Conservation (phyloP, 1,140 invertebrate genomes). For the Nylanderia fulva region DNA sequence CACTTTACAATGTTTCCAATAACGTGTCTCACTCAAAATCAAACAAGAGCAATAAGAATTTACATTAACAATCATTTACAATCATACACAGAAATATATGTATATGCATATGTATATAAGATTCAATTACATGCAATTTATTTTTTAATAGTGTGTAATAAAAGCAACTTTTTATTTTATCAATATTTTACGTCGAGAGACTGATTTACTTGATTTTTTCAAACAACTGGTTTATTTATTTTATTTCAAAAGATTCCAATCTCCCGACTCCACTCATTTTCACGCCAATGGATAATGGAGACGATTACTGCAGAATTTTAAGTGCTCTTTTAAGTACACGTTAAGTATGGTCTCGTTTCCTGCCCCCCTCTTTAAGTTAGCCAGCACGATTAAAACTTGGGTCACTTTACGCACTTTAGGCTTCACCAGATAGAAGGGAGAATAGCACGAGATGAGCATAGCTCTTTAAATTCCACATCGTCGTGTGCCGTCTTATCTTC, state of each 20-base stretch:
- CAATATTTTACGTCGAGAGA: not conserved
- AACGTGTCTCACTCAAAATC: not conserved
- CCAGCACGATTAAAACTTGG: conserved; percentile 57
- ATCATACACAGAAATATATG: not conserved
- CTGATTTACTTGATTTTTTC: not conserved
- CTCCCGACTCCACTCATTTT: conserved; percentile 5
- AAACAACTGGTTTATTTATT: not conserved
- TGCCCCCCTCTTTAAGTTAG: not conserved
- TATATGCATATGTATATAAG: not conserved
- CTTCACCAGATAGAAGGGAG: conserved; percentile 8
- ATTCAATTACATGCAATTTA: not conserved
- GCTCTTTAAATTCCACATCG: conserved; percentile 66
- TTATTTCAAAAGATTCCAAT: not conserved
- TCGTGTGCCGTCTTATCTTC: conserved; percentile 64
- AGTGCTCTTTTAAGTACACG: conserved; percentile 26
- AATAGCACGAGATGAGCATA: not conserved
- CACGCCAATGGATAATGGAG: conserved; percentile 35
- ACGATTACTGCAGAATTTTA: conserved; percentile 56
- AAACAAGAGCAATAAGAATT: not conserved
- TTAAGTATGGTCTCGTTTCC: conserved; percentile 32
- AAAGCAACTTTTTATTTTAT: not conserved
- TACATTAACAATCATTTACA: not conserved
- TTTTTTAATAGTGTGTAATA: not conserved
- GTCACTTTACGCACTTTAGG: conserved; percentile 54
- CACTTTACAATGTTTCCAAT: not conserved